Evolutionary conservation across 2,888 invertebrate genomes (phyloP), one percentile per base, ranked within the genome.

Genomic region (Crocallis elinguaria): DNA sequence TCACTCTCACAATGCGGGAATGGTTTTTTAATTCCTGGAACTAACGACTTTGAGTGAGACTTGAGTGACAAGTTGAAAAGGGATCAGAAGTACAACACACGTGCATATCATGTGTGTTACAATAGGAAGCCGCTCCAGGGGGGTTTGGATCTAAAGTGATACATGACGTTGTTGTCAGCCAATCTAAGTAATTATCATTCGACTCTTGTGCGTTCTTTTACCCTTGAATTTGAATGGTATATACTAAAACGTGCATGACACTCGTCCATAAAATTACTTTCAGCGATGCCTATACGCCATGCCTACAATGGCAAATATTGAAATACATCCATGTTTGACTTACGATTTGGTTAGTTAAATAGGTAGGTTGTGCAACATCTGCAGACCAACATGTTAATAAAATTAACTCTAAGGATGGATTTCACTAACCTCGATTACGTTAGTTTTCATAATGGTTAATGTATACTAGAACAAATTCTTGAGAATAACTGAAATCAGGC

Each of bases 101-200:
- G 55, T 66, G 66, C 48, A 49, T 49, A 46, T 64, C 66, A 66
- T 60, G 25, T 61, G 64, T 59, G 53, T 30, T 38, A 53, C 58
- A 56, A 49, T 57, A 60, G 56, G 49, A 46, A 54, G 33, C 61
- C 57, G 44, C 51, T 50, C 62, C 51, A 39, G 60, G 64, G 55
- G 57, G 57, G 54, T 39, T 33, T 27, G 11, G 19, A 46, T 49
- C 36, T 35, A 13, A 39, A 36, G 45, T 49, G 13, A 52, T 55
- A 32, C 30, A 23, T 36, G 29, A 12, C 19, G 30, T 46, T 36
- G 45, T 42, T 43, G 41, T 14, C 35, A 36, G 13, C 9, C 23
- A 16, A 41, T 21, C 33, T 12, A 13, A 49, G 44, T 38, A 38
- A 41, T 55, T 55, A 41, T 25, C 33, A 60, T 56, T 53, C 38